Evolutionary conservation across 2,888 invertebrate genomes (phyloP).

Genomic region (Patella ulyssiponensis): DNA sequence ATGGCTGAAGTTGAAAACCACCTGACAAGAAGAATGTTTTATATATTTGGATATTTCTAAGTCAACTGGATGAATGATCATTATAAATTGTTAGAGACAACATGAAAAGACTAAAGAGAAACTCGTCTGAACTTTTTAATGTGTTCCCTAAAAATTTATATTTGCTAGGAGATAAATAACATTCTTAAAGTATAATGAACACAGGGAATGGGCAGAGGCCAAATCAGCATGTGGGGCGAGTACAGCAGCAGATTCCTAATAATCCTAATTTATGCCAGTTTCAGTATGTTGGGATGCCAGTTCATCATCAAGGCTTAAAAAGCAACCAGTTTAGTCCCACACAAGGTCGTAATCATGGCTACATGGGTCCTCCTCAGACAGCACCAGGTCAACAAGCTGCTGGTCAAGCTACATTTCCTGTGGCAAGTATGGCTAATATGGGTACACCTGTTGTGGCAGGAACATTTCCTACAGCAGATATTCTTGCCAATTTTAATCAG

Average conservation of each 20-base stretch:
- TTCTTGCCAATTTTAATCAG: conserved; percentile 29
- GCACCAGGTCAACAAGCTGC: conserved; percentile 17
- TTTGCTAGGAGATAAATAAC: no score
- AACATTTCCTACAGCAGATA: conserved; percentile 27
- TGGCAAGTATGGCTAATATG: conserved; percentile 30
- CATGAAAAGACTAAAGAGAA: no score
- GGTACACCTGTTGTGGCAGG: conserved; percentile 24
- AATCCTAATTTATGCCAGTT: conserved; percentile 21
- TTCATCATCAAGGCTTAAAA: conserved; percentile 19
- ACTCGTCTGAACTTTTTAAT: no score
- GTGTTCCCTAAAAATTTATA: no score
- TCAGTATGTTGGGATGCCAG: conserved; percentile 24
- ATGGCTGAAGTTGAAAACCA: no score
- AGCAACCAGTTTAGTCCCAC: conserved; percentile 41
- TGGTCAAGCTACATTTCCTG: conserved; percentile 22
- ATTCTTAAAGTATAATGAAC: not conserved
- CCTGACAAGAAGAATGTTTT: no score
- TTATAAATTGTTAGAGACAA: no score
- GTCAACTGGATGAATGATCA: no score
- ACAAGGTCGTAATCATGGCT: conserved; percentile 38
- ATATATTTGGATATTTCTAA: no score
- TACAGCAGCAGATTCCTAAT: not conserved
- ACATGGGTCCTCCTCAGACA: conserved; percentile 8
- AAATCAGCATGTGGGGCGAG: conserved; percentile 10
- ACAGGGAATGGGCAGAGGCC: not conserved